Percentiles rank a stretch among this genome's conserved stretches.
Conservation (phyloP, 2,797 vertebrate species). For the Lemur catta region DNA sequence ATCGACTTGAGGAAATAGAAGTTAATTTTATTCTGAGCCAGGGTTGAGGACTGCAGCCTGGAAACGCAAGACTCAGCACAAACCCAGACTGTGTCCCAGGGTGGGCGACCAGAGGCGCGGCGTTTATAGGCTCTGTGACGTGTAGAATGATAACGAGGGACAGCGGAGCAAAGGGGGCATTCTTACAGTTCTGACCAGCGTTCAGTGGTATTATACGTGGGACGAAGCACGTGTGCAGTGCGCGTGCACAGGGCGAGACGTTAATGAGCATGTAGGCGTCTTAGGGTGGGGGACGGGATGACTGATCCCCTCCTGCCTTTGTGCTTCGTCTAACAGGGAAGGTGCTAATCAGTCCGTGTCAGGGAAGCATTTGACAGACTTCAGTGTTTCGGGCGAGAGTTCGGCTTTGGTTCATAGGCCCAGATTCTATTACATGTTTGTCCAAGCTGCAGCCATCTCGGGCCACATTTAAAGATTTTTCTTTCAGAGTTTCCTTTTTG, state of each 20-base stretch:
- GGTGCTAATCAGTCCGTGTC: neutral
- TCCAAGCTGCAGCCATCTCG: neutral
- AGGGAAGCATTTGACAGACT: neutral
- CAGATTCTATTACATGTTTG: neutral
- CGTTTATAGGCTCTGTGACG: neutral
- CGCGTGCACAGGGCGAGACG: accelerated
- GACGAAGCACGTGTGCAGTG: too few species aligned
- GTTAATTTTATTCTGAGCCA: neutral
- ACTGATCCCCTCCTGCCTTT: neutral
- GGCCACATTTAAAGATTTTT: neutral
- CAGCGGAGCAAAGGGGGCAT: neutral
- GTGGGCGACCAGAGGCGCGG: too few species aligned
- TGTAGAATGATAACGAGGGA: neutral
- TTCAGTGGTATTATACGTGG: neutral
- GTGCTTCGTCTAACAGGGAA: neutral
- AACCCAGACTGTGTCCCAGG: too few species aligned
- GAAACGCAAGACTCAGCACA: neutral
- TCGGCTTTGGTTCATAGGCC: neutral
- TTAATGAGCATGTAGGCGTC: neutral
- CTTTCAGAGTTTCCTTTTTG: neutral
- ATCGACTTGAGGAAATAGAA: neutral
- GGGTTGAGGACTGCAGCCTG: neutral
- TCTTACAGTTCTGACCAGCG: neutral
- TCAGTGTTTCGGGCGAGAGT: neutral
- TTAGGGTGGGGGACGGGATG: neutral